These are phyloP conservation scores for Triplophysa rosa DNA, from an alignment of 2,113 vertebrate species.

Conservation along the genomic window DNA sequence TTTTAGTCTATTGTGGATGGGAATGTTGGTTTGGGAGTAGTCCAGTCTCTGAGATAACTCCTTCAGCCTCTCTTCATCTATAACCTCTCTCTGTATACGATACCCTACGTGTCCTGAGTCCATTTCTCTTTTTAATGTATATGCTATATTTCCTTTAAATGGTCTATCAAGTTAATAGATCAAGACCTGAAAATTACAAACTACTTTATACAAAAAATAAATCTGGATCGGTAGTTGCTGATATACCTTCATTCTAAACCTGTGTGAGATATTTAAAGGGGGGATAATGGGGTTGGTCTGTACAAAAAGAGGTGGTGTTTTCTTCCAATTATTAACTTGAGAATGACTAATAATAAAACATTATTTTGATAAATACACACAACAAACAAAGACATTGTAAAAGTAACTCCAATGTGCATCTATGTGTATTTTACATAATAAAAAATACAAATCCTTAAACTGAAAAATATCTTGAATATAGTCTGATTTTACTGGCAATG, in stretches of 20 bases:
- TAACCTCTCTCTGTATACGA: conserved; percentile 67
- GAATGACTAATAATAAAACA: background rate
- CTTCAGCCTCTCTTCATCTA: conserved; percentile 84
- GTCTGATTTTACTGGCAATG: conserved; percentile 28
- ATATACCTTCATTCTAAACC: conserved; percentile 1
- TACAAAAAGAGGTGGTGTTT: conserved; percentile 18
- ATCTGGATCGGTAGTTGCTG: background rate
- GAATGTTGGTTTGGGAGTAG: conserved; percentile 45
- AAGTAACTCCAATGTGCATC: background rate
- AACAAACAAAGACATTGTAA: background rate
- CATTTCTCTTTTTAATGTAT: background rate
- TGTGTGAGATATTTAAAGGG: conserved; percentile 37
- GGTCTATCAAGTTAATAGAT: background rate
- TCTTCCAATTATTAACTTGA: conserved; percentile 64
- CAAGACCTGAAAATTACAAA: background rate
- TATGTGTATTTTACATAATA: conserved; percentile 18
- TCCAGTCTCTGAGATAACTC: conserved; percentile 72
- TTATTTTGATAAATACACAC: background rate
- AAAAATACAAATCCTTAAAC: conserved; percentile 2
- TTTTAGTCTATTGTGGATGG: conserved; percentile 62
- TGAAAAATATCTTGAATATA: background rate
- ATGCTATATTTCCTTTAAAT: background rate
- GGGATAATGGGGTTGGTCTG: background rate
- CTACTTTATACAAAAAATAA: background rate
- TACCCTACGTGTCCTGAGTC: conserved; percentile 55